Conservation (phyloP, 2,888 invertebrate species). For the Galeruca laticollis region DNA sequence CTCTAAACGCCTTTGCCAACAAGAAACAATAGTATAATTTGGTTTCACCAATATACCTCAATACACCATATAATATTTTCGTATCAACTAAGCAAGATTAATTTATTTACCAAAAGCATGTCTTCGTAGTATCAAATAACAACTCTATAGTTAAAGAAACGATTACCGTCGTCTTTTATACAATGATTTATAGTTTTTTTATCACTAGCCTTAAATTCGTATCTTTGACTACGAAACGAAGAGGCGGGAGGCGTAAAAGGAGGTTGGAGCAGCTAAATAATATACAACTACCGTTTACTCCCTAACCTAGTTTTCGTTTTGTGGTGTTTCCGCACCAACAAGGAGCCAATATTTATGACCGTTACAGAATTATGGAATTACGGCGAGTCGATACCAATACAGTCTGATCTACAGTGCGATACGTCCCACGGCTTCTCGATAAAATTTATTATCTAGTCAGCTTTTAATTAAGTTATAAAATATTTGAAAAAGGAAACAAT, state of each 20-base stretch:
- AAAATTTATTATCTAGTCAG: constrained; percentile 20
- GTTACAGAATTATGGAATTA: constrained; percentile 37
- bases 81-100: too few relatives aligned
- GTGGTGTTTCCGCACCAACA: constrained; percentile 38
- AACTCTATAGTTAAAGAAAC: too few relatives aligned
- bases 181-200: not conserved
- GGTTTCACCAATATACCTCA: too few relatives aligned
- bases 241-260: constrained; percentile 19
- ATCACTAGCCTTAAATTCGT: constrained; percentile 1
- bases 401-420: constrained; percentile 21
- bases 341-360: constrained; percentile 37
- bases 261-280: constrained; percentile 34
- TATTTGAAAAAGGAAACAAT: not conserved
- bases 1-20: too few relatives aligned
- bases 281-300: constrained; percentile 42
- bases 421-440: constrained; percentile 24
- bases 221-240: constrained; percentile 9
- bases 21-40: too few relatives aligned
- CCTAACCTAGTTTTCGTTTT: constrained; percentile 43
- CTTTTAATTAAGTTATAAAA: constrained; percentile 24
- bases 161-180: too few relatives aligned
- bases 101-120: too few relatives aligned
- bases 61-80: too few relatives aligned
- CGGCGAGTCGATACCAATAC: constrained; percentile 21
- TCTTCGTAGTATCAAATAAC: too few relatives aligned